Percentiles rank a stretch among this genome's conserved stretches.
Evolutionary conservation across 2,797 vertebrate species (phyloP).

Genomic region (Paguma larvata): DNA sequence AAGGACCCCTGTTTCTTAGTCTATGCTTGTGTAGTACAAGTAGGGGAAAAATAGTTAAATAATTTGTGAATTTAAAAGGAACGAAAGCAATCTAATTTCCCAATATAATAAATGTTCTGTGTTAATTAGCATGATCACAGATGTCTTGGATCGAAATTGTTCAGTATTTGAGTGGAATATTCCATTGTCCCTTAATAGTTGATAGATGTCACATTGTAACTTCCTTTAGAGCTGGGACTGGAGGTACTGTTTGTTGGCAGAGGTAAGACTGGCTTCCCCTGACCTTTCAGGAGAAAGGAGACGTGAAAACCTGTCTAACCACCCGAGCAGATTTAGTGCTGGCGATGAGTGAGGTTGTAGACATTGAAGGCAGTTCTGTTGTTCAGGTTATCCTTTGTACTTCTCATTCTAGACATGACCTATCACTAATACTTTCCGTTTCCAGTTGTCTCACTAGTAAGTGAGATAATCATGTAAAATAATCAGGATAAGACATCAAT

Average conservation of each 20-base stretch:
- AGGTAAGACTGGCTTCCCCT: not conserved
- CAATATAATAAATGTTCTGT: not conserved
- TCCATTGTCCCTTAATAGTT: not conserved
- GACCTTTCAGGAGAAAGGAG: not conserved
- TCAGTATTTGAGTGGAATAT: not conserved
- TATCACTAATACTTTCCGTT: not conserved
- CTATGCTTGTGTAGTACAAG: not conserved
- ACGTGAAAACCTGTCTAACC: not conserved
- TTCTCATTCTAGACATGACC: not conserved
- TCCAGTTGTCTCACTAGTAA: not conserved
- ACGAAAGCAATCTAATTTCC: not conserved
- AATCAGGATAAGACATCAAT: not conserved
- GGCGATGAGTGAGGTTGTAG: too few relatives aligned
- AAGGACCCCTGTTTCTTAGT: not conserved
- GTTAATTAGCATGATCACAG: not conserved
- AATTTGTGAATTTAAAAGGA: slow-evolving; percentile 38
- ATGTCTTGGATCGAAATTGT: not conserved
- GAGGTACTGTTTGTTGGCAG: not conserved
- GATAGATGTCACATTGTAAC: not conserved
- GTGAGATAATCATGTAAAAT: not conserved
- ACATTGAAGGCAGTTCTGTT: not conserved
- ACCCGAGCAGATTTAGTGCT: not conserved
- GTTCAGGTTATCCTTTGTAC: not conserved
- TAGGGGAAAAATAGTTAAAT: not conserved
- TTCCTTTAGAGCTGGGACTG: not conserved